phyloP scores from a whole-genome alignment of 2,888 invertebrate species.

The Coecobrya sp. region DNA sequence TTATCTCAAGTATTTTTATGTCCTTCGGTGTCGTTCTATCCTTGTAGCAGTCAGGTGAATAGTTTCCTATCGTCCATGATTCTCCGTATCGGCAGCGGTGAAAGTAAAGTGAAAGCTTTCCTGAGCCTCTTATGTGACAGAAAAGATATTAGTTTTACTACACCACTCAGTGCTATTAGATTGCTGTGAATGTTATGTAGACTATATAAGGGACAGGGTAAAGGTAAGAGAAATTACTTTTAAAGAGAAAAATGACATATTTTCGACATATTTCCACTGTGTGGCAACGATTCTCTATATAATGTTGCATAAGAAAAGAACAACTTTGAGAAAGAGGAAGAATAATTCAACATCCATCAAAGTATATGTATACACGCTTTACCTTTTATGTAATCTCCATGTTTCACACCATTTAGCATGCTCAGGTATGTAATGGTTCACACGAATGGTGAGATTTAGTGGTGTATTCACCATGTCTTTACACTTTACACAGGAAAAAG shows the following conservation, averaged over 20 bases:
- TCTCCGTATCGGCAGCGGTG: neutral
- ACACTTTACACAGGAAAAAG: too few species aligned
- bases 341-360: too few species aligned
- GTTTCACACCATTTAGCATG: too few species aligned
- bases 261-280: neutral
- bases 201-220: neutral
- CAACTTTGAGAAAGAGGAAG: too few species aligned
- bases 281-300: neutral
- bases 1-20: neutral
- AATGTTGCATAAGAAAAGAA: neutral
- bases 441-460: too few species aligned
- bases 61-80: neutral
- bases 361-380: too few species aligned
- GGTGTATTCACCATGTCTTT: too few species aligned
- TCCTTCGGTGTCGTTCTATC: neutral
- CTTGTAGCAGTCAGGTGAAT: neutral
- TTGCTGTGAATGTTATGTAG: neutral
- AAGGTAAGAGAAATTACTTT: neutral
- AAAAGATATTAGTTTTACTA: constrained; percentile 16
- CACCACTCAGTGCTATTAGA: neutral
- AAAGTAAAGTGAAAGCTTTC: neutral
- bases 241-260: neutral
- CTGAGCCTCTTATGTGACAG: neutral
- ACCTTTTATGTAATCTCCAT: too few species aligned
- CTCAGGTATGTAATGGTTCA: too few species aligned